phyloP scores from a whole-genome alignment of 2,797 vertebrate genomes.

The Poecilia wingei region DNA sequence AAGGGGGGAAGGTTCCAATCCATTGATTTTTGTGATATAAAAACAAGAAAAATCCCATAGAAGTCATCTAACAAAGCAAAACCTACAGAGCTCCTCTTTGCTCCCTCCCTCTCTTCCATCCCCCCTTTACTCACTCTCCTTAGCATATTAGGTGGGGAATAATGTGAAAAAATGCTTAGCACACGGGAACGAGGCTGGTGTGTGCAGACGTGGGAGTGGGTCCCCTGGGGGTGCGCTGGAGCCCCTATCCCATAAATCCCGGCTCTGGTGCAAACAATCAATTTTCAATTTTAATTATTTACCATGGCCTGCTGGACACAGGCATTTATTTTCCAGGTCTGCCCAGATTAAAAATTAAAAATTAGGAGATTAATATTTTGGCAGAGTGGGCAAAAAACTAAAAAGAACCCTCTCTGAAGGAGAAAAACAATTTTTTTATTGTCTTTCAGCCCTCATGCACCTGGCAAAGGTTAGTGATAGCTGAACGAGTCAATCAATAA shows the following conservation, averaged over 20 bases:
- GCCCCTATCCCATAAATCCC: conserved; percentile 90
- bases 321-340: conserved; percentile 86
- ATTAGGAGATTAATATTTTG: conserved; percentile 87
- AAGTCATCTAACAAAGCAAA: conserved; percentile 77
- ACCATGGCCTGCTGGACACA: conserved; percentile 85
- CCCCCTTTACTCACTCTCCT: conserved; percentile 70
- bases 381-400: conserved; percentile 67
- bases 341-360: conserved; percentile 88
- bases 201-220: conserved; percentile 82
- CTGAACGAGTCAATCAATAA: conserved; percentile 80
- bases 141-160: conserved; percentile 91
- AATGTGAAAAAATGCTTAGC: conserved; percentile 95
- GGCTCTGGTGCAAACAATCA: conserved; percentile 90
- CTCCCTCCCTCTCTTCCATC: conserved; percentile 43
- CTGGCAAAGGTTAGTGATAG: conserved; percentile 74
- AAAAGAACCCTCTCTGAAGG: conserved; percentile 32
- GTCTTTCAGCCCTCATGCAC: conserved; percentile 58
- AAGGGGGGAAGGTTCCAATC: conserved; percentile 83
- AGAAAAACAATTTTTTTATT: conserved; percentile 67
- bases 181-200: conserved; percentile 84
- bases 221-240: conserved; percentile 82
- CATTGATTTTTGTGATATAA: conserved; percentile 88
- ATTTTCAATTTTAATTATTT: conserved; percentile 97
- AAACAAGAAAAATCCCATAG: conserved; percentile 83
- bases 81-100: conserved; percentile 48